Conservation (phyloP, 2,113 vertebrate genomes). For the Nyctereutes procyonoides region DNA sequence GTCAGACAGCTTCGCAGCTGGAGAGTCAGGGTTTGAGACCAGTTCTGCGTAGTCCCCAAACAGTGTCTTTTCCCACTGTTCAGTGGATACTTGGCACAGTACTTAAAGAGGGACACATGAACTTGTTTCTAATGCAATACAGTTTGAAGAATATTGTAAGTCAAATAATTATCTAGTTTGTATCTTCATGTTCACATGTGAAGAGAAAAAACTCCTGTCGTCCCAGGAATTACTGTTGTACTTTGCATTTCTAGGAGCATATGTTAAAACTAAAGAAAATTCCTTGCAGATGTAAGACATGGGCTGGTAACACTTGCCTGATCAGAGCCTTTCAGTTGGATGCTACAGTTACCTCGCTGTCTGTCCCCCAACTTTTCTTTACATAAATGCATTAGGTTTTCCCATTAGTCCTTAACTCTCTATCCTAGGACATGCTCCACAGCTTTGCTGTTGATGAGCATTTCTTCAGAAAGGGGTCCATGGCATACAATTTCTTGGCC, state of each 20-base stretch:
- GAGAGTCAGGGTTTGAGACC: neutral
- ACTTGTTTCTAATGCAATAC: conserved; percentile 36
- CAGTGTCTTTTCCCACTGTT: neutral
- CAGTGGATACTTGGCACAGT: neutral
- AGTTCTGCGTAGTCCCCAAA: neutral
- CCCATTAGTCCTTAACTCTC: neutral
- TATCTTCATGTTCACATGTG: conserved; percentile 32
- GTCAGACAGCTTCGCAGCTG: neutral
- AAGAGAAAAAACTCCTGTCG: conserved; percentile 36
- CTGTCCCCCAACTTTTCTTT: neutral
- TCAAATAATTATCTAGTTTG: conserved; percentile 52
- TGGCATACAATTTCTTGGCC: neutral
- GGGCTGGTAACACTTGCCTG: conserved; percentile 30
- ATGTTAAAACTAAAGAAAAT: neutral
- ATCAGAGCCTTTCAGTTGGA: neutral
- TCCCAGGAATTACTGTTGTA: conserved; percentile 31
- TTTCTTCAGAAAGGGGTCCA: conserved; percentile 19
- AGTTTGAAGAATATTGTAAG: conserved; percentile 19
- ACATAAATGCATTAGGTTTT: conserved; percentile 22
- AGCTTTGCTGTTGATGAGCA: neutral
- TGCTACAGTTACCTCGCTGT: neutral
- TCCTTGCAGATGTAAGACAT: conserved; percentile 57
- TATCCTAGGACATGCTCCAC: neutral
- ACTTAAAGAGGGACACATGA: neutral
- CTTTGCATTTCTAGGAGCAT: conserved; percentile 58